Evolutionary conservation across 2,888 invertebrate species (phyloP), one percentile per base, ranked within the genome.

Genomic region (Campoplex capitator): DNA sequence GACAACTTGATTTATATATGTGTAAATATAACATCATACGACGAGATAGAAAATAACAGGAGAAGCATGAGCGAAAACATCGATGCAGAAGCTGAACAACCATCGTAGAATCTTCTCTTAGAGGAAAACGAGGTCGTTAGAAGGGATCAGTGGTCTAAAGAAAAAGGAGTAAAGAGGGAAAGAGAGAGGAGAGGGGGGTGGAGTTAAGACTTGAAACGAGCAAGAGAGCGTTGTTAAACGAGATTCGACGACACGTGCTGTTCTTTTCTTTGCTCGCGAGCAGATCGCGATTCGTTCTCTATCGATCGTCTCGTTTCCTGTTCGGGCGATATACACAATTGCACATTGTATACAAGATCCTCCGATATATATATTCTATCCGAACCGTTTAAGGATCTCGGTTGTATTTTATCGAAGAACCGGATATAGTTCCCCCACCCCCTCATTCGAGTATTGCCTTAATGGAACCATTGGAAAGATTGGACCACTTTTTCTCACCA

Each of bases 41-140:
- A 23, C 9, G 42, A 42, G 28, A 70, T 58, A 71, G 62, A 62
- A 45, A 77, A 77, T 71, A 68, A 79, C 74, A 74, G 51, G 67
- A 83, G 73, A 73, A 75, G 70, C 62, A 78, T 42, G 38, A 65
- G 73, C 73, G 78, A 71, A 54, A 71, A 81, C 73, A 81, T 62
- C 51, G 80, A 68, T 67, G 56, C 58, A 76, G 75, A 83, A 76
- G 84, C 81, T 70, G 51, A 51, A 68, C 58, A 74, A 38, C 51
- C 56, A 67, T 35, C 48, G 73, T 71, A 68, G 84, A 75, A 82
- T 79, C 78, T 78, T 75, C 74, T 71, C 80, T 77, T 11, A 32
- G 71, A 32, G 86, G 86, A 84, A 84, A 86, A 86, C 86, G 86
- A 86, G 86, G 84, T 86, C 84, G 86, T 86, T 86, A 83, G 80